Evolutionary conservation across 1,140 invertebrate genomes (phyloP), one percentile per base, ranked within the genome.

Genomic region (Cydia pomonella): DNA sequence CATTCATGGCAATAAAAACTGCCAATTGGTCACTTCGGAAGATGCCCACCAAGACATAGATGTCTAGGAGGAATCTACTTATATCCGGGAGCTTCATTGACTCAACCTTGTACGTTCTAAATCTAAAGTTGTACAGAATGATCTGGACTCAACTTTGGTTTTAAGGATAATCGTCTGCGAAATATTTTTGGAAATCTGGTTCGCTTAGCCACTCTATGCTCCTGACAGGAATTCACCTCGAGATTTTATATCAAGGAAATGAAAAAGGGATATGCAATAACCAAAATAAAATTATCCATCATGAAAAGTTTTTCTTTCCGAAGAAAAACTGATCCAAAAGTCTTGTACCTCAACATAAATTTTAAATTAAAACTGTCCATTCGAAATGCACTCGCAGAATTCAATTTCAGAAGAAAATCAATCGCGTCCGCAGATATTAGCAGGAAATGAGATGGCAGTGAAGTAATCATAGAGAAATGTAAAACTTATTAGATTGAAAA

Each of bases 341-440:
- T 16, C 44, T 6, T 59, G 47, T 50, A n/a, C 4, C 53, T 10
- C 9, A 21, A 59, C 16, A 59, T 21, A 59, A 23, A 23, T 3
- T 10, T 59, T 59, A 23, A 18, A 59, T 59, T 59, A 59, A 59
- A 59, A 23, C 53, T 59, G 53, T 59, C 9, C 21, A 59, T 59
- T 59, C 9, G 18, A 18, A 59, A 59, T 59, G 53, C 21, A 59
- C 2, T 59, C 21, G 53, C 53, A 59, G 53, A 59, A 59, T 59
- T 59, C 53, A 59, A 59, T 59, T 59, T 59, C 18, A 59, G 53
- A 59, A 18, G 23, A 1, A 59, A 59, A 59, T 59, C 53, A 23
- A 59, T 59, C 53, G 50, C 50, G n/a, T 59, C 21, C n/a, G 53
- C 53, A 59, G 53, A 59, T 59, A 59, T 59, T 59, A 23, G 53